Evolutionary conservation across 2,888 invertebrate genomes (phyloP), one percentile per base, ranked within the genome.

Genomic region (Nudaria mundana): DNA sequence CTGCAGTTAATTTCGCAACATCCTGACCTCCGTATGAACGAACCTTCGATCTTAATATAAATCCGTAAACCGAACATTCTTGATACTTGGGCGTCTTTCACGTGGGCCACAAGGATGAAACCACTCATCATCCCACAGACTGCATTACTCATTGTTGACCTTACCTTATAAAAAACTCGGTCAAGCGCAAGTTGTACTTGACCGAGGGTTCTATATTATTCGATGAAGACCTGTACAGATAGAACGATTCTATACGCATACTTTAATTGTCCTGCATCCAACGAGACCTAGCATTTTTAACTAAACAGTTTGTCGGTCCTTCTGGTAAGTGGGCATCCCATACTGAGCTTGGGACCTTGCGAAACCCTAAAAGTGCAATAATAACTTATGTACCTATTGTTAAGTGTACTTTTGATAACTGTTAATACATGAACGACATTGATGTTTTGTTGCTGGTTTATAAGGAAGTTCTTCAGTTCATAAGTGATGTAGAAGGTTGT

Each of bases 161-260:
- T 55, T 40, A 41, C 30, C n/a, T n/a, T n/a, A n/a, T n/a, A n/a
- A n/a, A n/a, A 16, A 48, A 6, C 44, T 2, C 18, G 5, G 16
- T 41, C 39, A 30, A 37, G 38, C 40, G 28, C 6, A 18, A 49
- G 45, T 52, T n/a, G n/a, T n/a, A 7, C 15, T 11, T 29, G 15
- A 24, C 42, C 52, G 42, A 47, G 33, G 16, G 29, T n/a, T n/a
- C n/a, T n/a, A n/a, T n/a, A n/a, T n/a, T n/a, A n/a, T n/a, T n/a
- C n/a, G n/a, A n/a, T n/a, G n/a, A n/a, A n/a, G n/a, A n/a, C n/a
- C n/a, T n/a, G n/a, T n/a, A n/a, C n/a, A n/a, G n/a, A n/a, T n/a
- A n/a, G n/a, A n/a, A n/a, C n/a, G n/a, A n/a, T n/a, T n/a, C n/a
- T n/a, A n/a, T n/a, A n/a, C n/a, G n/a, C n/a, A n/a, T n/a, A n/a